Percentiles rank a stretch among this genome's conserved stretches.
phyloP scores from a whole-genome alignment of 1,140 invertebrate species.

The Drosophila pectinifera region DNA sequence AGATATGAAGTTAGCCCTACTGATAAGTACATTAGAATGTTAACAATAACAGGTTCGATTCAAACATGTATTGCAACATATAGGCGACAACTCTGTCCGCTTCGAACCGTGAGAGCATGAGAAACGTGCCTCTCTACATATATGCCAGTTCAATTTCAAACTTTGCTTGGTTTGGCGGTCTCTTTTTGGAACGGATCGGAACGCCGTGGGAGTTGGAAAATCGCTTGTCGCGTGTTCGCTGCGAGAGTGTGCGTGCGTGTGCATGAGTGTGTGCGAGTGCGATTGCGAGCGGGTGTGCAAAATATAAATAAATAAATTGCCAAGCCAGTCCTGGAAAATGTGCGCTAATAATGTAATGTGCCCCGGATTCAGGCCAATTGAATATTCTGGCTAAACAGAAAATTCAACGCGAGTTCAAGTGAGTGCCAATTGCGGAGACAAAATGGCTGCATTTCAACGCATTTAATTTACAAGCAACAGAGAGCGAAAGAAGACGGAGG shows the following conservation, averaged over 20 bases:
- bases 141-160: too few relatives aligned
- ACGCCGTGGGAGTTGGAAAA: conserved; percentile 39
- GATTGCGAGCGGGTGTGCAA: conserved; percentile 12
- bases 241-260: conserved; percentile 29
- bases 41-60: too few relatives aligned
- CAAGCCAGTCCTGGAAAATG: conserved; percentile 13
- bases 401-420: conserved; percentile 47
- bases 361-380: conserved; percentile 12
- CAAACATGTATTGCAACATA: too few relatives aligned
- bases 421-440: conserved; percentile 76
- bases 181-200: conserved; percentile 22
- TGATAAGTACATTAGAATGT: too few relatives aligned
- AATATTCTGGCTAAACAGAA: conserved; percentile 37
- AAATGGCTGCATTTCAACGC: conserved; percentile 80
- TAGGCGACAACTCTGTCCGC: too few relatives aligned
- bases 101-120: too few relatives aligned
- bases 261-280: conserved; percentile 8
- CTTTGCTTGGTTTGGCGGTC: neutral
- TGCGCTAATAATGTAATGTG: conserved; percentile 16
- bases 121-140: too few relatives aligned
- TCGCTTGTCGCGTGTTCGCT: conserved; percentile 20
- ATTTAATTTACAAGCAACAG: conserved; percentile 71
- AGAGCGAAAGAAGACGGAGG: conserved; percentile 25
- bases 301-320: conserved; percentile 31
- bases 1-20: too few relatives aligned